phyloP scores from a whole-genome alignment of 2,888 invertebrate species.

The Hymenopus coronatus region DNA sequence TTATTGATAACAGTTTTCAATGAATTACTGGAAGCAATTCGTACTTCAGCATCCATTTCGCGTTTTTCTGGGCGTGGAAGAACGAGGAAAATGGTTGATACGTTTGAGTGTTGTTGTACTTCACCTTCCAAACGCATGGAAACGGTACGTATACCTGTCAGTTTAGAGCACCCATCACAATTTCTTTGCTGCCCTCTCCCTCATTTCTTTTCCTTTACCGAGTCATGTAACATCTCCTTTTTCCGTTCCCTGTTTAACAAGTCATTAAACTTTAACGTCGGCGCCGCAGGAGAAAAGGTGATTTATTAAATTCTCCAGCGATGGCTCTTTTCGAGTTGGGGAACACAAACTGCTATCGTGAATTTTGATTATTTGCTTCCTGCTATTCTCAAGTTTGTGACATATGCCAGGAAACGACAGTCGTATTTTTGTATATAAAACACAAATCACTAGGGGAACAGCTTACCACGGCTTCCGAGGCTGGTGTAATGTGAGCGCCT shows the following conservation, averaged over 20 bases:
- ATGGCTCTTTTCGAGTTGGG: background rate
- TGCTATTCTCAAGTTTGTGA: background rate
- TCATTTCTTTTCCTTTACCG: background rate
- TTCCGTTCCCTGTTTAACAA: background rate
- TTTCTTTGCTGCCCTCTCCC: background rate
- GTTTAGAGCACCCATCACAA: background rate
- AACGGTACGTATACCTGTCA: background rate
- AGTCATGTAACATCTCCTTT: background rate
- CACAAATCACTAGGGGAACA: background rate
- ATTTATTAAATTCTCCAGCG: background rate
- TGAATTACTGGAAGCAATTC: too few relatives aligned
- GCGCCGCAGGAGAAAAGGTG: background rate
- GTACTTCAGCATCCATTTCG: too few relatives aligned
- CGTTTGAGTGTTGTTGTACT: too few relatives aligned
- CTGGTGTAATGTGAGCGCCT: background rate
- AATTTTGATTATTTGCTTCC: background rate
- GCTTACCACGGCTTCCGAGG: background rate
- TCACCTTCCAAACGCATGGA: too few relatives aligned
- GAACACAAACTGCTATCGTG: background rate
- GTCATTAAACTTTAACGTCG: background rate
- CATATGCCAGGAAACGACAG: conserved; percentile 2
- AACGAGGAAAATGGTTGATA: too few relatives aligned
- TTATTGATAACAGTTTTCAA: too few relatives aligned
- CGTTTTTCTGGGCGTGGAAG: too few relatives aligned
- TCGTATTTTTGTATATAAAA: background rate